Conservation (phyloP, 2,888 invertebrate genomes). For the Fragum whitleyi region DNA sequence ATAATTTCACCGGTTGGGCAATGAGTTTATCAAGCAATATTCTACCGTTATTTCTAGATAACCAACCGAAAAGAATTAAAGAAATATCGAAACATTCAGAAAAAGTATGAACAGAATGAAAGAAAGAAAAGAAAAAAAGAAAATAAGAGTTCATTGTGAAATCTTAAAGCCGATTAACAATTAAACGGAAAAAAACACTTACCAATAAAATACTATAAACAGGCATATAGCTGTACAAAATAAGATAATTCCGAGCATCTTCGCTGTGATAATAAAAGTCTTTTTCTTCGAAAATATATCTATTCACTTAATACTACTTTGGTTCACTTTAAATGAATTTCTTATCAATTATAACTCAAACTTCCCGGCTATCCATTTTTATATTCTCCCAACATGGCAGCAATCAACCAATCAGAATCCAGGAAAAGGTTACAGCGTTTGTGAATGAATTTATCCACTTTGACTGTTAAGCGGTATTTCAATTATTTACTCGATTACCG, state of each 20-base stretch:
- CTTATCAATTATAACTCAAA: not conserved
- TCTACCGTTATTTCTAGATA: too few relatives aligned
- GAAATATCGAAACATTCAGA: too few relatives aligned
- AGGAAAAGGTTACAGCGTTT: not conserved
- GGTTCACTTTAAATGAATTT: constrained; percentile 13
- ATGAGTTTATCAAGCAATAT: too few relatives aligned
- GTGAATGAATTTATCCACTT: not conserved
- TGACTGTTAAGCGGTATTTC: too few relatives aligned
- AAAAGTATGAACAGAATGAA: too few relatives aligned
- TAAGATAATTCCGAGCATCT: constrained; percentile 9
- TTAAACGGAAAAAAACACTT: too few relatives aligned
- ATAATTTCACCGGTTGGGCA: too few relatives aligned
- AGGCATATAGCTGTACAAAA: constrained; percentile 18
- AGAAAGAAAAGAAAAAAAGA: too few relatives aligned
- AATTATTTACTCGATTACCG: too few relatives aligned
- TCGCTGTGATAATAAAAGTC: not conserved
- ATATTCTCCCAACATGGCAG: not conserved
- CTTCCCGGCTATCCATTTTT: not conserved
- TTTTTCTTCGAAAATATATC: not conserved
- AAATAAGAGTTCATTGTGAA: too few relatives aligned
- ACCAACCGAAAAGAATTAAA: too few relatives aligned
- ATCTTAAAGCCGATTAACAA: too few relatives aligned
- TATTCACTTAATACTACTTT: not conserved
- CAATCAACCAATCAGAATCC: constrained; percentile 10
- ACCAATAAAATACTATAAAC: constrained; percentile 65